phyloP scores from a whole-genome alignment of 1,140 invertebrate genomes.

The Drosophila lini region DNA sequence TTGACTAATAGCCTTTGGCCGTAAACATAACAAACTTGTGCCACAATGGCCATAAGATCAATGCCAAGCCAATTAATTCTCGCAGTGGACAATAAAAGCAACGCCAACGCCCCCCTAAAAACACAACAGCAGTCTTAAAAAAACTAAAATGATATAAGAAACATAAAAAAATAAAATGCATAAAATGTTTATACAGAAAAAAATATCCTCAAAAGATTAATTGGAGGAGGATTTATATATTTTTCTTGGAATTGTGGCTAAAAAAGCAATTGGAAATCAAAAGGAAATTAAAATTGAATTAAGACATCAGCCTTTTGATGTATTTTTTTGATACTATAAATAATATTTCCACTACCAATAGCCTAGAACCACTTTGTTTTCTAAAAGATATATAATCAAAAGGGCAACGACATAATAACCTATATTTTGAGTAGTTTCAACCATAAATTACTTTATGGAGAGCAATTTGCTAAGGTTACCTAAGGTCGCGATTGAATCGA shows the following conservation, averaged over 20 bases:
- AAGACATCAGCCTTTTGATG: neutral
- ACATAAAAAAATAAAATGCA: neutral
- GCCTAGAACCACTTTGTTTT: conserved; percentile 3
- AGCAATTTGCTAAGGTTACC: conserved; percentile 32
- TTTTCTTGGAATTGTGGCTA: neutral
- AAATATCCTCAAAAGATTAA: neutral
- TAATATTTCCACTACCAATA: neutral
- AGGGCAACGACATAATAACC: conserved; percentile 8
- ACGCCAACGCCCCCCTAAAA: conserved; percentile 40
- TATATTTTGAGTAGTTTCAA: conserved; percentile 12
- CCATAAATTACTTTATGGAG: neutral
- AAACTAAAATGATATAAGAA: conserved; percentile 8
- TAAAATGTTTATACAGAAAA: neutral
- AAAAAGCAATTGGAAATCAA: conserved; percentile 7
- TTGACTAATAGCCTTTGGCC: conserved; percentile 67
- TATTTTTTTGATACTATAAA: neutral
- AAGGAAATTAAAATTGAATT: conserved; percentile 1
- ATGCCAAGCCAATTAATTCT: conserved; percentile 73
- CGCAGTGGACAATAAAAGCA: conserved; percentile 50
- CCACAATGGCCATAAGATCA: conserved; percentile 64
- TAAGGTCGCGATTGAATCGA: conserved; percentile 4
- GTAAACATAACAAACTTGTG: conserved; percentile 67
- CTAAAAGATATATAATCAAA: conserved; percentile 4
- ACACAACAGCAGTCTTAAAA: neutral
- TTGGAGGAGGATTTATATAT: neutral